These are phyloP conservation scores for Aulostomus chinensis DNA, from an alignment of 2,797 vertebrate genomes.

Conservation along the genomic window DNA sequence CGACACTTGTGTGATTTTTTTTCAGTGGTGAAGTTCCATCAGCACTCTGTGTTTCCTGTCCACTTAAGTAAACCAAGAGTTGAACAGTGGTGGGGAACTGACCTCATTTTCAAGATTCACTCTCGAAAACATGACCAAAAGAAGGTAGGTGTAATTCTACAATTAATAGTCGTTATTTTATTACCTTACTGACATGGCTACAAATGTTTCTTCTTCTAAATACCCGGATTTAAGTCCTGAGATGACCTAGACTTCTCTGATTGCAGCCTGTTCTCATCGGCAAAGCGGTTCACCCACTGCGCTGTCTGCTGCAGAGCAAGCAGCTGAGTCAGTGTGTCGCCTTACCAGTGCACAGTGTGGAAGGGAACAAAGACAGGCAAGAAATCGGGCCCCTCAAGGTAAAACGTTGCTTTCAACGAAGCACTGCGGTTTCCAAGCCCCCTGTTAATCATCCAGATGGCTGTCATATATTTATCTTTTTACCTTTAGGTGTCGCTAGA, in stretches of 20 bases:
- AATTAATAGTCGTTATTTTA: background rate
- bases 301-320: constrained; percentile 79
- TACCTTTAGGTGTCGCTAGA: constrained; percentile 86
- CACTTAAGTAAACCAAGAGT: constrained; percentile 75
- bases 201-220: background rate
- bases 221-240: background rate
- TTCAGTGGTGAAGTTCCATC: constrained; percentile 90
- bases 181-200: too few relatives aligned
- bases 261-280: constrained; percentile 84
- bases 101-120: constrained; percentile 88
- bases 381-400: constrained; percentile 88
- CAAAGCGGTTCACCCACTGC: constrained; percentile 80
- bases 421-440: too few relatives aligned
- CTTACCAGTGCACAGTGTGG: constrained; percentile 75
- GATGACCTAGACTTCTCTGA: background rate
- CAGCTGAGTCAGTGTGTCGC: constrained; percentile 74
- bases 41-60: constrained; percentile 86
- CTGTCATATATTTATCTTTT: background rate
- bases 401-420: constrained; percentile 19
- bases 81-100: constrained; percentile 85
- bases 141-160: constrained; percentile 78
- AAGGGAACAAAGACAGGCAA: constrained; percentile 56
- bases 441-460: background rate
- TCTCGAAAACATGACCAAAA: constrained; percentile 83
- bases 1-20: constrained; percentile 18